Percentiles rank a stretch among this genome's conserved stretches.
Evolutionary conservation across 2,113 vertebrate genomes (phyloP).

Genomic region (Apus apus): DNA sequence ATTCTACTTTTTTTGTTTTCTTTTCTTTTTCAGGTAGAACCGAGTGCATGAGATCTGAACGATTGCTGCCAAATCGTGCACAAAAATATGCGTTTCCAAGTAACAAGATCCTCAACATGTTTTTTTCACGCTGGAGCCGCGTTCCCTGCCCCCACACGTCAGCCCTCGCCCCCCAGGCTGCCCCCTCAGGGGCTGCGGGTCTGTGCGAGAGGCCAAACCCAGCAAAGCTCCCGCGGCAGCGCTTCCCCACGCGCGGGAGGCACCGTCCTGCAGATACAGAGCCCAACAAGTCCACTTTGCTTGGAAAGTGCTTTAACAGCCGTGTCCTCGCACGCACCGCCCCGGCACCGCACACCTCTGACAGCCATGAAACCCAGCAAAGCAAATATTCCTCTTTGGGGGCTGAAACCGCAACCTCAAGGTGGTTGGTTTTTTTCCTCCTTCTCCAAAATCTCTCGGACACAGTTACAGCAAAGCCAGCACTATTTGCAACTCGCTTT

Average conservation of each 20-base stretch:
- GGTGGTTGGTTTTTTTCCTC: not conserved
- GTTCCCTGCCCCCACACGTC: not conserved
- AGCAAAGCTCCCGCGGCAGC: not conserved
- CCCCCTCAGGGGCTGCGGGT: not conserved
- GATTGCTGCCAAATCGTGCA: not conserved
- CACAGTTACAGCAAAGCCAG: not conserved
- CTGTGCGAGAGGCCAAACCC: not conserved
- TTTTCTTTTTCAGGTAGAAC: not conserved
- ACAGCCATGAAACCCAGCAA: accelerated
- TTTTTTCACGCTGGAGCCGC: not conserved
- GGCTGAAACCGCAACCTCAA: not conserved
- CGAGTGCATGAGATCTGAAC: not conserved
- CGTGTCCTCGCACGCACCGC: accelerated
- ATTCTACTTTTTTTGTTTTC: not conserved
- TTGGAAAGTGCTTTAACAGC: accelerated
- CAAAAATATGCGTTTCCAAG: not conserved
- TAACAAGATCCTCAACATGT: not conserved
- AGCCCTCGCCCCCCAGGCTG: no score
- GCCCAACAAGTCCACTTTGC: accelerated
- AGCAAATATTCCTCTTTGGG: no score
- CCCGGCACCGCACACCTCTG: not conserved
- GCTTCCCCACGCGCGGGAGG: accelerated
- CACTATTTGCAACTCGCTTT: not conserved
- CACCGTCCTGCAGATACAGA: not conserved
- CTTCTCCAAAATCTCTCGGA: not conserved